Conservation (phyloP, 2,797 vertebrate species). For the Enteromius paludinosus region DNA sequence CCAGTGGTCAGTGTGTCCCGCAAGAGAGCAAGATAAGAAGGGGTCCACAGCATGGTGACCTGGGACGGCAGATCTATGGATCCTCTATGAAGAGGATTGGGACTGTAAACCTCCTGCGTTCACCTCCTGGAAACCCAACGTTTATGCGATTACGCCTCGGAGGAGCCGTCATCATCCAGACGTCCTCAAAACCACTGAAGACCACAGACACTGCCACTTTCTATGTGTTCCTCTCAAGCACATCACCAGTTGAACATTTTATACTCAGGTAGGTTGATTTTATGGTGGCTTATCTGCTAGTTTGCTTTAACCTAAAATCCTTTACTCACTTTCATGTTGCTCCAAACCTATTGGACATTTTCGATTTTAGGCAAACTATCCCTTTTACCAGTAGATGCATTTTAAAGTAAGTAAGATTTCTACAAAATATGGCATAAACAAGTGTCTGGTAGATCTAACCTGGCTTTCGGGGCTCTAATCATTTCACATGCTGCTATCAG, state of each 20-base stretch:
- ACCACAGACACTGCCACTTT: constrained; percentile 86
- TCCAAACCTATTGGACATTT: neutral
- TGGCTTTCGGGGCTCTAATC: neutral
- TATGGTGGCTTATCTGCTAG: neutral
- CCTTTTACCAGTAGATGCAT: neutral
- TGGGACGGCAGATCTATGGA: constrained; percentile 66
- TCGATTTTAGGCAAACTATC: neutral
- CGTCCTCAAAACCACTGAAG: constrained; percentile 81
- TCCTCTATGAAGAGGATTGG: constrained; percentile 89
- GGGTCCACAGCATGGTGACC: constrained; percentile 63
- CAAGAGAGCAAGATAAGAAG: constrained; percentile 75
- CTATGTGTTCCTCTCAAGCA: constrained; percentile 84
- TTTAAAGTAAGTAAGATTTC: neutral
- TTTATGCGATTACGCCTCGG: constrained; percentile 87
- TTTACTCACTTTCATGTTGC: neutral
- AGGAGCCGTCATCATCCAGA: constrained; percentile 83
- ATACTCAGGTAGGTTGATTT: constrained; percentile 85
- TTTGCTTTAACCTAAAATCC: neutral
- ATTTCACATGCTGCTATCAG: constrained; percentile 24
- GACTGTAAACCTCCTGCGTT: constrained; percentile 84
- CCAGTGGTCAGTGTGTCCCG: constrained; percentile 78
- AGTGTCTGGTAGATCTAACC: constrained; percentile 5
- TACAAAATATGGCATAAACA: neutral
- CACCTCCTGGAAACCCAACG: constrained; percentile 74
- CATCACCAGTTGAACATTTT: constrained; percentile 84